Conservation (phyloP, 2,113 vertebrate species). For the Rhinoptilus africanus region DNA sequence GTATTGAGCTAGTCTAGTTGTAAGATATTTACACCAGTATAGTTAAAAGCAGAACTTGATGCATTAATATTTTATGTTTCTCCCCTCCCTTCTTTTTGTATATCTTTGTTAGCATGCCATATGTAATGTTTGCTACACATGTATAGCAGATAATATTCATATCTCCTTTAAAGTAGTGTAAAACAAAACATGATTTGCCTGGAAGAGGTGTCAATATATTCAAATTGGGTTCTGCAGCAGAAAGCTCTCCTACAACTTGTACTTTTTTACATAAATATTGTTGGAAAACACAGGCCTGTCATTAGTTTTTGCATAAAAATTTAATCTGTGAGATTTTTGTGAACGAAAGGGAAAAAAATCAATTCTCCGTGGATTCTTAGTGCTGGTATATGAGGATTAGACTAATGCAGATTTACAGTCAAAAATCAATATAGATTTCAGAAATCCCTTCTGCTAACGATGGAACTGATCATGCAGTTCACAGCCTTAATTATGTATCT, state of each 20-base stretch:
- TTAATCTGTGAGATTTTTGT: neutral
- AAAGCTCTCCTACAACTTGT: neutral
- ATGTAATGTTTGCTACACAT: neutral
- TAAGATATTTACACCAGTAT: neutral
- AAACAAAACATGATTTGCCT: neutral
- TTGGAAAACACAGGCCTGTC: neutral
- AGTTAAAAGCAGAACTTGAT: neutral
- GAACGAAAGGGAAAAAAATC: neutral
- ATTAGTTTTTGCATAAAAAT: neutral
- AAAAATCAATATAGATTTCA: slow-evolving; percentile 36
- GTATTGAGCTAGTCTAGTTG: neutral
- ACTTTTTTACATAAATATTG: neutral
- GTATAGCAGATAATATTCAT: neutral
- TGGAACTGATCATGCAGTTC: slow-evolving; percentile 19
- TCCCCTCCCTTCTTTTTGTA: neutral
- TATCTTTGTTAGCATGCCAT: neutral
- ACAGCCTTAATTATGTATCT: slow-evolving; percentile 40
- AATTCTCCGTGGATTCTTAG: neutral
- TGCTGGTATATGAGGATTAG: slow-evolving; percentile 38
- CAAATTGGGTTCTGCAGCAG: neutral
- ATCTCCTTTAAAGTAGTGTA: neutral
- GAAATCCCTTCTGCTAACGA: slow-evolving; percentile 27
- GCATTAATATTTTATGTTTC: neutral
- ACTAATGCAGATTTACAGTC: slow-evolving; percentile 43
- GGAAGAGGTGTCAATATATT: neutral